Base-by-base conservation (phyloP, 1,140 invertebrate genomes). In the Tyrophagus putrescentiae region DNA sequence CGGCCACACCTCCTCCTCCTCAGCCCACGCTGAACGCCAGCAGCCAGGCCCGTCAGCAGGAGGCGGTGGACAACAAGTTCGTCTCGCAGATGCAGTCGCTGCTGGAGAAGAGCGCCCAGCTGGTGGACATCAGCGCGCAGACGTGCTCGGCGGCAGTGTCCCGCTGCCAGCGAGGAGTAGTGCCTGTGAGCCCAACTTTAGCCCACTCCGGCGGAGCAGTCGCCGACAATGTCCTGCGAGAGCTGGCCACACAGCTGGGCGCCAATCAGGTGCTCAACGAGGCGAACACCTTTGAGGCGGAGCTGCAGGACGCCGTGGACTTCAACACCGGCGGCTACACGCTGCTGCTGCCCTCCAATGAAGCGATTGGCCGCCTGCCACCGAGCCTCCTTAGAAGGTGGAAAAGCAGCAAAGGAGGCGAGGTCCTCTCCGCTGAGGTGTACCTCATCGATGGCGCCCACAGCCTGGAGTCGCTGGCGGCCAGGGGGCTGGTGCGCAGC, bases 331-430 rank as follows among this genome's bases (percentile, higher is more conserved):
- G 18, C 18, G 63, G 63, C 23, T 67, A 65, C 36, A 67, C 66
- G 6, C 31, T 68, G 7, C 63, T 68, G 27, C 34, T 68, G 23
- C 67, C 67, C 39, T 65, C 64, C 1, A 67, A 68, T 57, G 62
- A 67, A 56, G 67, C 67, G 1, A 44, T 67, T 5, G 44, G 36
- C 2, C 52, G 64, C 33, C 25, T 67, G 25, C 66, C 66, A n/a
- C 57, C 57, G 3, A 61, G 58, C 31, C 29, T 67, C 13, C 34
- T 68, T 0, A 45, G 62, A 4, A 36, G 48, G 13, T 68, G 65
- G 66, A 31, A 60, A 36, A 7, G 31, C 13, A 64, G 64, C 54
- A 45, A 28, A 6, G 57, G 61, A 4, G 53, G 36, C 28, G 48
- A 66, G 21, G 63, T 42, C 23, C 21, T 32, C 21, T 36, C 63